phyloP scores from a whole-genome alignment of 2,888 invertebrate species.

The Mellilla xanthometata region DNA sequence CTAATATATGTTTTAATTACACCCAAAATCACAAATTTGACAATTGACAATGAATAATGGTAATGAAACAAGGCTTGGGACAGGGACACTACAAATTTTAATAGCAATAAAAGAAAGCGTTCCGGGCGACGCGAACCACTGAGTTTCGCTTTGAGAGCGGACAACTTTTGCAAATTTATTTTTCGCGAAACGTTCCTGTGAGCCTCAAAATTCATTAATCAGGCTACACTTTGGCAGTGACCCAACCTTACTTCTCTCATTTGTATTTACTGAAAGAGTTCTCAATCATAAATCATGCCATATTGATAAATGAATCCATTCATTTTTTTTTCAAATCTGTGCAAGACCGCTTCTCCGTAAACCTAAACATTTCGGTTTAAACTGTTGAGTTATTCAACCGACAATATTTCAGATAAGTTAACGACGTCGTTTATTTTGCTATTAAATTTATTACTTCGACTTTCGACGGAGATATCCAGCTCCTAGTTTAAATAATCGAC shows the following conservation, averaged over 20 bases:
- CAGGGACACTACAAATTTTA: conserved; percentile 23
- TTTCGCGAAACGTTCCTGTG: conserved; percentile 61
- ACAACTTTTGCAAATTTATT: conserved; percentile 63
- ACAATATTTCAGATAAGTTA: conserved; percentile 54
- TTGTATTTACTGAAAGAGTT: conserved; percentile 80
- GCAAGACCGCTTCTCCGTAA: conserved; percentile 43
- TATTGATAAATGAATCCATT: conserved; percentile 75
- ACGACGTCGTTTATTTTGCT: conserved; percentile 51
- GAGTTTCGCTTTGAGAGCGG: conserved; percentile 30
- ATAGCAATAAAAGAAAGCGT: conserved; percentile 22
- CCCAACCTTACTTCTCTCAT: conserved; percentile 76
- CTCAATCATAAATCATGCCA: conserved; percentile 71
- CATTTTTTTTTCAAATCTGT: conserved; percentile 67
- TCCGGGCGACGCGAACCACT: conserved; percentile 18
- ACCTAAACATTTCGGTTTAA: conserved; percentile 39
- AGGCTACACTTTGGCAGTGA: conserved; percentile 77
- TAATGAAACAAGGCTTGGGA: conserved; percentile 16
- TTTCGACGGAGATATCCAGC: conserved; percentile 40
- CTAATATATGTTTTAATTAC: no score
- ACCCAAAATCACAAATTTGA: background rate
- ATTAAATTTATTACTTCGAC: conserved; percentile 48
- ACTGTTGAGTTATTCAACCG: conserved; percentile 46
- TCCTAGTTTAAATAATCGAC: conserved; percentile 42
- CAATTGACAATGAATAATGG: conserved; percentile 19
- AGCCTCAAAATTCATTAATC: conserved; percentile 76